Conservation (phyloP, 2,113 vertebrate species). For the Crocuta crocuta region DNA sequence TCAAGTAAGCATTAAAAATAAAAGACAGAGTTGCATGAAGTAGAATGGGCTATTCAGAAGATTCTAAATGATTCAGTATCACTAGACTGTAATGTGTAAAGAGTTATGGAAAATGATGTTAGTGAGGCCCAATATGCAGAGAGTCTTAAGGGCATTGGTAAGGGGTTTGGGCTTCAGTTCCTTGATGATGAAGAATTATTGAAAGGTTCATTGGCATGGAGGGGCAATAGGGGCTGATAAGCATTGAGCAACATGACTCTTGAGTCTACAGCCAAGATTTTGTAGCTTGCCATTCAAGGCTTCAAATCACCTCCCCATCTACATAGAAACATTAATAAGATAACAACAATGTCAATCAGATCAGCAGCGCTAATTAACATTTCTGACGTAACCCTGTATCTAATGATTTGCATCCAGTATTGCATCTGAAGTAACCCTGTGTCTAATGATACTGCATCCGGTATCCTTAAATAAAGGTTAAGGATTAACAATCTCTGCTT, state of each 20-base stretch:
- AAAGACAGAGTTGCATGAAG: background rate
- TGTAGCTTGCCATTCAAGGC: background rate
- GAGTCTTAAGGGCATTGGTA: background rate
- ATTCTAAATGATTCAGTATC: background rate
- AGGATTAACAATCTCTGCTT: background rate
- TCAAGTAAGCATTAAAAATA: too few species aligned
- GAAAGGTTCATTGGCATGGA: background rate
- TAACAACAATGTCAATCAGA: background rate
- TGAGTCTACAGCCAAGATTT: background rate
- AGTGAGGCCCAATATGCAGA: background rate
- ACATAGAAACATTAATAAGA: background rate
- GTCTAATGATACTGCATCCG: too few species aligned
- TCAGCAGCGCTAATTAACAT: background rate
- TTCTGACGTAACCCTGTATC: background rate
- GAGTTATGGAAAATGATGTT: background rate
- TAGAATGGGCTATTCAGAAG: background rate
- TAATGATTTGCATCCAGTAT: background rate
- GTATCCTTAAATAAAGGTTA: background rate
- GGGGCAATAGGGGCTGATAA: background rate
- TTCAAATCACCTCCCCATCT: background rate
- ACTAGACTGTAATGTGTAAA: background rate
- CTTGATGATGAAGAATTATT: background rate
- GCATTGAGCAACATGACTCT: too few species aligned
- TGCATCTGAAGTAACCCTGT: too few species aligned
- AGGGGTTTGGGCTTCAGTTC: background rate